Evolutionary conservation across 2,888 invertebrate species (phyloP), one percentile per base, ranked within the genome.

Genomic region (Ditula angustiorana): DNA sequence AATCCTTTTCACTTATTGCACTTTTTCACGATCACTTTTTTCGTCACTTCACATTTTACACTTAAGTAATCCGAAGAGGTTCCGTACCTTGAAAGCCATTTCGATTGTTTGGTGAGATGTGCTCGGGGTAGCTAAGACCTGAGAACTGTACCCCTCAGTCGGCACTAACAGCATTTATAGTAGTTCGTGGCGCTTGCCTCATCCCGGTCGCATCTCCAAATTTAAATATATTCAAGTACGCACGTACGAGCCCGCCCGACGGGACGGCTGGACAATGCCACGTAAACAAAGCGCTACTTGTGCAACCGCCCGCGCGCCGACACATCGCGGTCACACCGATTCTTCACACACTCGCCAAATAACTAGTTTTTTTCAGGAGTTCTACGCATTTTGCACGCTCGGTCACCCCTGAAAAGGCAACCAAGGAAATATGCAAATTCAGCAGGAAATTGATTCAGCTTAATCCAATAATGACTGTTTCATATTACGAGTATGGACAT

Each of bases 151-250:
- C 78, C 80, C 86, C 85, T 74, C 79, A 79, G 77, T 83, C 70
- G 82, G 69, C 67, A 73, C 85, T 81, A 81, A 79, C 86, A 70
- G 83, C 81, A 88, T 91, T 87, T 92, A 91, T 91, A 91, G 82
- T 83, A 72, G 80, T 76, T 71, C 77, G 75, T 60, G 70, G 67
- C 80, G 78, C 83, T 92, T 92, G 92, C 92, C 74, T 87, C 90
- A 92, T 89, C 90, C 92, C 83, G 85, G 85, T 81, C 83, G 87
- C 89, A 90, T 92, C 91, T 92, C 87, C 90, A 90, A 91, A 92
- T 92, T 92, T 92, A 85, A 92, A 92, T 92, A 92, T 90, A 87
- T 87, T 92, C 92, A 92, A 92, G 92, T 90, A 92, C 92, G 89
- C 92, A 92, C 92, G 92, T 92, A 91, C 88, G 67, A 78, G 80